Conservation (phyloP, 2,113 vertebrate genomes). For the Sminthopsis crassicaudata region DNA sequence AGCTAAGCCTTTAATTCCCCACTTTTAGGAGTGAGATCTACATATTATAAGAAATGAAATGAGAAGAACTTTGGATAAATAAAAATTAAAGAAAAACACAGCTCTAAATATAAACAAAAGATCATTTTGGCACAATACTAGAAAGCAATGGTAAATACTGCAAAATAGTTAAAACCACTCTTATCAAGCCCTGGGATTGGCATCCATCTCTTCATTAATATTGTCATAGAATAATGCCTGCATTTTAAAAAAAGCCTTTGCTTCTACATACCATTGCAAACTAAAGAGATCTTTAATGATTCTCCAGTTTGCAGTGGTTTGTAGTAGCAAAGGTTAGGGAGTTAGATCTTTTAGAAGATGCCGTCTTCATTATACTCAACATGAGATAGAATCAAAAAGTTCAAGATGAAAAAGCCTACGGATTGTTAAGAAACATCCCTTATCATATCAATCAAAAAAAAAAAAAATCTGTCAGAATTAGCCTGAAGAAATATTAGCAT, state of each 20-base stretch:
- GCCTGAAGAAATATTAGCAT: too few relatives aligned
- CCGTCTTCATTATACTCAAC: too few relatives aligned
- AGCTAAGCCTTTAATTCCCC: background rate
- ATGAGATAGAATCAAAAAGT: too few relatives aligned
- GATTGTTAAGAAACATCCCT: too few relatives aligned
- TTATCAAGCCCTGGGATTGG: background rate
- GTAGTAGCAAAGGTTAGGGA: background rate
- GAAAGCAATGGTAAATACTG: background rate
- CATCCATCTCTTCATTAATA: background rate
- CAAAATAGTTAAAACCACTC: background rate
- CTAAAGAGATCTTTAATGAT: too few relatives aligned
- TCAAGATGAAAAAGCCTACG: too few relatives aligned
- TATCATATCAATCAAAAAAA: too few relatives aligned
- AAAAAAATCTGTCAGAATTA: too few relatives aligned
- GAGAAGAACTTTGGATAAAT: background rate
- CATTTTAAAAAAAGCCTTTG: too few relatives aligned
- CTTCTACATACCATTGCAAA: too few relatives aligned
- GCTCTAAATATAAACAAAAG: background rate
- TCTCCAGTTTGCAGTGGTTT: background rate
- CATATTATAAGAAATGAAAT: background rate
- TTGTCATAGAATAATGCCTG: conserved; percentile 27
- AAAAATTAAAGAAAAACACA: background rate
- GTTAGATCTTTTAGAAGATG: too few relatives aligned
- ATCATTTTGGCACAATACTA: background rate
- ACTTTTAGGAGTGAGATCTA: background rate